Evolutionary conservation across 2,113 vertebrate species (phyloP), one percentile per base, ranked within the genome.

Genomic region (Struthidea cinerea): DNA sequence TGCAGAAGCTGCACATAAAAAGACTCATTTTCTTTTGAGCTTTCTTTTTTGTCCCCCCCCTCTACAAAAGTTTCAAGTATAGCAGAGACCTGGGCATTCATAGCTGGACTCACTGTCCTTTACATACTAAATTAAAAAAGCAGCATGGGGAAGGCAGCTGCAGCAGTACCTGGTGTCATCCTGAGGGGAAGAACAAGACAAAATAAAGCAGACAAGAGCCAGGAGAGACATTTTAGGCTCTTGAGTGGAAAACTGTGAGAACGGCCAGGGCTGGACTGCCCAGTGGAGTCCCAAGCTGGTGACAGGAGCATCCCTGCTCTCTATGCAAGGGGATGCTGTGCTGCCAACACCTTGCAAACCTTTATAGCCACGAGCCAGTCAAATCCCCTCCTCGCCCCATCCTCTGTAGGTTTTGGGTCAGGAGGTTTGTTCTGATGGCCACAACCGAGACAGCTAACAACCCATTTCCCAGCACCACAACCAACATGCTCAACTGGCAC

Each of bases 141-240:
- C 95, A 96, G 94, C 95, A 95, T 49, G 84, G 92, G 85, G 84
- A 94, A 92, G 96, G 89, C 89, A 96, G 94, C 94, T 96, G 94
- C 94, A 94, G 94, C 94, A 97, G 97, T 97, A 98, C 97, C 97
- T 96, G 95, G 84, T 92, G 92, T 97, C 89, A 94, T 88, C 89
- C 84, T 90, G 84, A 94, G 55, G 92, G 65, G 64, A 93, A 96
- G 65, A 94, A 85, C 81, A 47, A 84, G 39, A 95, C n/a, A 86
- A 96, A 90, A 68, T 86, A 97, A 97, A 98, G 98, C 97, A 98
- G 96, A 91, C 93, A 94, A 98, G 92, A 93, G 85, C 70, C 78
- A 63, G 18, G 53, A 94, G 32, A 87, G 80, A 47, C 50, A 42
- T 53, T 91, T 85, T 49, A 79, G 74, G 57, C 83, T 87, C 89